A percentile compares a stretch with the other conserved stretches of the same genome.
phyloP scores from a whole-genome alignment of 1,140 invertebrate genomes.

The Hylaeus volcanicus region DNA sequence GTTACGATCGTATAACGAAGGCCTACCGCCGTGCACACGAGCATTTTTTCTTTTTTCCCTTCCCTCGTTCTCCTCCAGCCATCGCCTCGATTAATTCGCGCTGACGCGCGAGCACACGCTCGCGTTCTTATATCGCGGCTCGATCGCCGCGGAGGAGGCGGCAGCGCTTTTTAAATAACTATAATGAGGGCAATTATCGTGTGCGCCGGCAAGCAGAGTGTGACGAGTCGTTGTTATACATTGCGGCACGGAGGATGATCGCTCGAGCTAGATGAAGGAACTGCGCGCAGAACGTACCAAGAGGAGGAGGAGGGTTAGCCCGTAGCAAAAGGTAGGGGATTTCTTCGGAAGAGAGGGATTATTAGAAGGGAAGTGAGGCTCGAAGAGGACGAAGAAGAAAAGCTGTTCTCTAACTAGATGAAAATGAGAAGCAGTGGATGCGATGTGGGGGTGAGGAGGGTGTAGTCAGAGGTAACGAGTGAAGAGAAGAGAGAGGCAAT shows the following conservation, averaged over 20 bases:
- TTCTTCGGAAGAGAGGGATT: conserved; percentile 1
- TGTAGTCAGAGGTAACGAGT: too few relatives aligned
- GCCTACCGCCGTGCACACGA: conserved; percentile 38
- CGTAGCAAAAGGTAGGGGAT: neutral
- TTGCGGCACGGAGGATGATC: conserved; percentile 68
- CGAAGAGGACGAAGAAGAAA: conserved; percentile 27
- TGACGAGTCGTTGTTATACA: conserved; percentile 77
- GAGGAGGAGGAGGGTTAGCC: neutral
- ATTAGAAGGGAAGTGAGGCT: conserved; percentile 47
- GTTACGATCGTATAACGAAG: conserved; percentile 48
- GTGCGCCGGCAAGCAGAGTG: conserved; percentile 79
- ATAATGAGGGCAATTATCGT: conserved; percentile 80
- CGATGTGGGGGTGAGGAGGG: neutral
- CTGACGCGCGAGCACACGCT: conserved; percentile 27
- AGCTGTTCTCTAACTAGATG: neutral
- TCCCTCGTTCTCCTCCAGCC: neutral
- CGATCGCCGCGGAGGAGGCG: conserved; percentile 50
- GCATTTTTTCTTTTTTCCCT: conserved; percentile 4
- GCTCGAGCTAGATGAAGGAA: conserved; percentile 40
- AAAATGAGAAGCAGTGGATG: neutral
- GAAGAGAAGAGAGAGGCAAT: neutral
- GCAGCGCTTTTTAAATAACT: conserved; percentile 77
- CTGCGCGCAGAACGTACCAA: conserved; percentile 3
- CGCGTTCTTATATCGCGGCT: conserved; percentile 56
- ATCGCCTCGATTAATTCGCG: conserved; percentile 59